Evolutionary conservation across 2,888 invertebrate genomes (phyloP).

Genomic region (Oithona nana): DNA sequence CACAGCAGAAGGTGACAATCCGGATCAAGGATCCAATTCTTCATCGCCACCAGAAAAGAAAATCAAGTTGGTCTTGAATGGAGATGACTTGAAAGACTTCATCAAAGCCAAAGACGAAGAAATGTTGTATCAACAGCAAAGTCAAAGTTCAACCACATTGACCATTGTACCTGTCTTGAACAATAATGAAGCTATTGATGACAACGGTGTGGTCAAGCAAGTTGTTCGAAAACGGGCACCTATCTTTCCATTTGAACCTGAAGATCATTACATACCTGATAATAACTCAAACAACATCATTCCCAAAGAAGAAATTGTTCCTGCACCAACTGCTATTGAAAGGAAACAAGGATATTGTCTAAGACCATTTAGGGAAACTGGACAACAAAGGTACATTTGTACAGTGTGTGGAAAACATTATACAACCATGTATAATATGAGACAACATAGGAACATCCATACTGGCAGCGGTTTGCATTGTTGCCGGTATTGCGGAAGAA

Average conservation of each 20-base stretch:
- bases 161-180: neutral
- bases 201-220: neutral
- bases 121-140: neutral
- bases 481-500: constrained; percentile 7
- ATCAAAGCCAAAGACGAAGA: neutral
- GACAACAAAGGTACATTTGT: constrained; percentile 13
- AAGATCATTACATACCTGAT: constrained; percentile 13
- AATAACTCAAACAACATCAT: constrained; percentile 16
- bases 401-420: constrained; percentile 16
- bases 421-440: constrained; percentile 15
- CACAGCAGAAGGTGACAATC: neutral
- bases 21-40: neutral
- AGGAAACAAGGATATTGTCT: neutral
- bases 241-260: neutral
- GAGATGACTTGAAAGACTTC: neutral
- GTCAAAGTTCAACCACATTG: neutral
- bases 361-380: constrained; percentile 4
- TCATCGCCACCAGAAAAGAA: neutral
- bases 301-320: neutral
- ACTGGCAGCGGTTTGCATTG: constrained; percentile 11
- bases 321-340: constrained; percentile 5
- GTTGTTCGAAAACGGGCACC: neutral
- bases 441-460: constrained; percentile 15
- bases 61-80: neutral
- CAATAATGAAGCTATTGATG: neutral